phyloP scores from a whole-genome alignment of 2,113 vertebrate species.

The Excalfactoria chinensis region DNA sequence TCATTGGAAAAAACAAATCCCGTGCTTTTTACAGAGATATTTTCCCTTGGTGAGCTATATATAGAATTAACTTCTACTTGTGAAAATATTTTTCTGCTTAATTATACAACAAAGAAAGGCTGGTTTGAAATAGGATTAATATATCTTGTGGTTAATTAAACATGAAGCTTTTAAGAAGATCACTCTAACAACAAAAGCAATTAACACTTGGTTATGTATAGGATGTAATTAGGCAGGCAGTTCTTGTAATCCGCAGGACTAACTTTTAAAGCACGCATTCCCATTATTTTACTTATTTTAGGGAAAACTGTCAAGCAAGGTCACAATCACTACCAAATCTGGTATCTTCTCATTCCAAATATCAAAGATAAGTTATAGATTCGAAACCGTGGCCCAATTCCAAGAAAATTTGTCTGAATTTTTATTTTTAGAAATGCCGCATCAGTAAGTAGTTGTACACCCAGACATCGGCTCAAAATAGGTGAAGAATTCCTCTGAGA shows the following conservation, averaged over 20 bases:
- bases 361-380: background rate
- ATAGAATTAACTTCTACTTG: conserved; percentile 26
- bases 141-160: conserved; percentile 71
- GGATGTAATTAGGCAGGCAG: conserved; percentile 55
- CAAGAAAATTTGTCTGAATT: background rate
- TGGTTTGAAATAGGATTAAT: conserved; percentile 69
- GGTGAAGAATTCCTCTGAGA: background rate
- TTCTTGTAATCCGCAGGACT: conserved; percentile 52
- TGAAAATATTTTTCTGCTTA: conserved; percentile 65
- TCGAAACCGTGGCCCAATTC: rapidly evolving
- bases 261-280: conserved; percentile 40
- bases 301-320: background rate
- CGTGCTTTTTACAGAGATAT: background rate
- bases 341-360: background rate
- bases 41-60: conserved; percentile 4
- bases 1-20: background rate
- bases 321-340: background rate
- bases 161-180: conserved; percentile 63
- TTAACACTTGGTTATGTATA: conserved; percentile 65
- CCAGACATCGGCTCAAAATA: background rate
- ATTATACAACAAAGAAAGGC: conserved; percentile 66
- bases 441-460: background rate
- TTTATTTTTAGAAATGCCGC: background rate
- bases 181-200: conserved; percentile 66
- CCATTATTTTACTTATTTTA: conserved; percentile 5